Percentiles rank a stretch among this genome's conserved stretches.
phyloP scores from a whole-genome alignment of 2,888 invertebrate genomes.

The Melolontha melolontha region DNA sequence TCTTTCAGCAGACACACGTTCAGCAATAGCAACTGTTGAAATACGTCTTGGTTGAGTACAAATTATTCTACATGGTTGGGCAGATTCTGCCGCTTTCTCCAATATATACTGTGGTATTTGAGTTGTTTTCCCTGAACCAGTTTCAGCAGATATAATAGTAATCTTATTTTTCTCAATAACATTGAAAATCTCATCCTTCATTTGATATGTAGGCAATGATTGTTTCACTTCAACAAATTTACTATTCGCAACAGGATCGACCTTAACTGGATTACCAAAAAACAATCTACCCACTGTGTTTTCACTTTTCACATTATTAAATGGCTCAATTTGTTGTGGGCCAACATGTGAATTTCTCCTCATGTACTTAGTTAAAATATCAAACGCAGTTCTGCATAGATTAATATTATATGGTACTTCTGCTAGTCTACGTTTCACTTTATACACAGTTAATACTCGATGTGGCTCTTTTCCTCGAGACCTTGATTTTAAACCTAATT shows the following conservation, averaged over 20 bases:
- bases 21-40: constrained; percentile 90
- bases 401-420: constrained; percentile 42
- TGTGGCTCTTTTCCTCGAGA: constrained; percentile 79
- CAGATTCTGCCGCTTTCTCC: constrained; percentile 75
- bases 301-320: constrained; percentile 26
- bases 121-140: constrained; percentile 95
- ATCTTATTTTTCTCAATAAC: constrained; percentile 74
- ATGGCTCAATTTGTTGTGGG: constrained; percentile 9
- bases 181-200: constrained; percentile 75
- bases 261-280: constrained; percentile 40
- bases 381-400: constrained; percentile 32
- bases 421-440: constrained; percentile 39
- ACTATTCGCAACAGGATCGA: constrained; percentile 64
- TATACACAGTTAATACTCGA: constrained; percentile 49
- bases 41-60: constrained; percentile 95
- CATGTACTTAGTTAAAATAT: constrained; percentile 28
- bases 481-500: constrained; percentile 81
- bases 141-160: constrained; percentile 84
- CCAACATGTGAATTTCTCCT: constrained; percentile 14
- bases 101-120: constrained; percentile 95
- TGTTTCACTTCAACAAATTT: constrained; percentile 72
- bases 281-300: constrained; percentile 41
- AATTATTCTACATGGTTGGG: constrained; percentile 82
- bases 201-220: constrained; percentile 77
- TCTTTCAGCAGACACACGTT: constrained; percentile 81